Conservation (phyloP, 1,140 invertebrate genomes). For the Metaphire vulgaris region DNA sequence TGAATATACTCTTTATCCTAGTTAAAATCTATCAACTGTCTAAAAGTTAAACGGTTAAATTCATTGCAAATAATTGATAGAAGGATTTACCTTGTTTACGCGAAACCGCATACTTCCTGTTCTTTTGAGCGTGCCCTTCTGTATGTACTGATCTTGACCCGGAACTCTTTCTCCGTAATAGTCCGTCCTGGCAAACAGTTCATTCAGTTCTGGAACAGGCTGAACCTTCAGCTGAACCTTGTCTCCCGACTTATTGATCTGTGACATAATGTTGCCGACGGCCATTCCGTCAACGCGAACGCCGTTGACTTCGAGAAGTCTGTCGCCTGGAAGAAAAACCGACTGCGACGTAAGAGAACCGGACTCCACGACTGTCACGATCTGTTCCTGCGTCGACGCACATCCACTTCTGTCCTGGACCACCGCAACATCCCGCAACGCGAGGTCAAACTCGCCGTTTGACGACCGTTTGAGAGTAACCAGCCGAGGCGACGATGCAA, state of each 20-base stretch:
- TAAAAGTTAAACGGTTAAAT: too few species aligned
- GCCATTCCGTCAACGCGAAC: slow-evolving; percentile 73
- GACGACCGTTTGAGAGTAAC: not conserved
- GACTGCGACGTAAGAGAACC: not conserved
- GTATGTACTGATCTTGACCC: slow-evolving; percentile 61
- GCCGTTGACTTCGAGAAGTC: slow-evolving; percentile 83
- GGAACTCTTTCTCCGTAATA: slow-evolving; percentile 55
- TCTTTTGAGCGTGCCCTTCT: slow-evolving; percentile 64
- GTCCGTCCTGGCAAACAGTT: slow-evolving; percentile 57
- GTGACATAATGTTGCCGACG: slow-evolving; percentile 86
- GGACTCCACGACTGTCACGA: not conserved
- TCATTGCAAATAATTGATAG: too few species aligned
- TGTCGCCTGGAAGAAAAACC: slow-evolving; percentile 75
- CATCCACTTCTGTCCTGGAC: not conserved
- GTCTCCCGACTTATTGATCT: slow-evolving; percentile 77
- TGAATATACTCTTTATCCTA: too few species aligned
- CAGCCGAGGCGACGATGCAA: not conserved
- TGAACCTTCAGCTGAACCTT: slow-evolving; percentile 75
- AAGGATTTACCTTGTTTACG: too few species aligned
- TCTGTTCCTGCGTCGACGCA: not conserved
- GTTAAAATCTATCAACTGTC: too few species aligned
- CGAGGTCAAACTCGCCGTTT: not conserved
- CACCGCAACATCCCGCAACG: not conserved
- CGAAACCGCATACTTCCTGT: slow-evolving; percentile 58
- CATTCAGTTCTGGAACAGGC: slow-evolving; percentile 60